Percentiles rank a stretch among this genome's conserved stretches.
Evolutionary conservation across 2,113 vertebrate genomes (phyloP).

Genomic region (Cricetomys ansorgei): DNA sequence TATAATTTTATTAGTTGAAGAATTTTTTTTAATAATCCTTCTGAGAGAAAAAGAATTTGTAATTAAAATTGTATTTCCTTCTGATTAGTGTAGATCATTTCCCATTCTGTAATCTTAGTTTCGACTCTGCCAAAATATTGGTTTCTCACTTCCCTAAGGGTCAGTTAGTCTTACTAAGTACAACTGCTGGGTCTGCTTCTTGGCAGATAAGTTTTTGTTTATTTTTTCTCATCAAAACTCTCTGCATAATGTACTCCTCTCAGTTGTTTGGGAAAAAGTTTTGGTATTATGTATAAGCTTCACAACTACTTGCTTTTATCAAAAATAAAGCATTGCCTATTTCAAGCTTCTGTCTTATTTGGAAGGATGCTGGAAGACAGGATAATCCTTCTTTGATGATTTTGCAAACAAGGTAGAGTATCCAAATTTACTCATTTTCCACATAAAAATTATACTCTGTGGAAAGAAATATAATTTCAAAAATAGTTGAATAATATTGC

Average conservation of each 20-base stretch:
- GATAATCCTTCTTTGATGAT: neutral
- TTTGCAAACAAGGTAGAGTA: neutral
- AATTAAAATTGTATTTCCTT: neutral
- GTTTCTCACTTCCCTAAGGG: neutral
- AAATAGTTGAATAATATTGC: neutral
- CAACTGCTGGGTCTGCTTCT: neutral
- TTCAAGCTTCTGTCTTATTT: neutral
- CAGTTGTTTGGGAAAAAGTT: neutral
- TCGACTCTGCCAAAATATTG: neutral
- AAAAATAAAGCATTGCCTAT: constrained; percentile 10
- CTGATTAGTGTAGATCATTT: neutral
- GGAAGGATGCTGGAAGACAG: neutral
- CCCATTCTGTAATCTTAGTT: neutral
- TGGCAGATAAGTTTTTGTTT: neutral
- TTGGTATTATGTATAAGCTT: neutral
- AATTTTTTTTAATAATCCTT: neutral
- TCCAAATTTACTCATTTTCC: no score
- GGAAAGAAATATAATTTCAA: neutral
- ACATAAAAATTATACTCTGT: neutral
- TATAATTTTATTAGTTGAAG: neutral
- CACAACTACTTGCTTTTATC: neutral
- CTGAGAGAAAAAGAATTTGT: neutral
- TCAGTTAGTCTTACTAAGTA: neutral
- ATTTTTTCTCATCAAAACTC: neutral
- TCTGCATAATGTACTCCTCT: neutral